Conservation (phyloP, 1,140 invertebrate genomes). For the Orussus abietinus region DNA sequence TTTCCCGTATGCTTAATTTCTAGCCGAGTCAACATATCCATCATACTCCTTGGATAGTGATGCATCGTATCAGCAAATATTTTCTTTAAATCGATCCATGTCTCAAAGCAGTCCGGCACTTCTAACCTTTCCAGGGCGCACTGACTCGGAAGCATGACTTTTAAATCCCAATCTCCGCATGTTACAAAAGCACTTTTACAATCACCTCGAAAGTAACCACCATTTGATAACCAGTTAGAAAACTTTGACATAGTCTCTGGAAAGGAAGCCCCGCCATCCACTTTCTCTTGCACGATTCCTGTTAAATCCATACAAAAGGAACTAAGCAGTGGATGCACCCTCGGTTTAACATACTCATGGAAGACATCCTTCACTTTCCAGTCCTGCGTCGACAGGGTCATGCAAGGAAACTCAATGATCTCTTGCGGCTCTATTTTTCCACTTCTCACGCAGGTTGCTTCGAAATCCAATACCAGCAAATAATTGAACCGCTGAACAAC, state of each 20-base stretch:
- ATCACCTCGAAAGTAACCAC: conserved; percentile 30
- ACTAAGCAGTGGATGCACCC: conserved; percentile 51
- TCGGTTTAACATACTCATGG: conserved; percentile 61
- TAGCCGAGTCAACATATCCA: conserved; percentile 33
- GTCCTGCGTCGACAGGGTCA: conserved; percentile 56
- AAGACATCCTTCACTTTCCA: conserved; percentile 56
- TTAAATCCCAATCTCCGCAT: conserved; percentile 65
- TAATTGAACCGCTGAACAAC: conserved; percentile 48
- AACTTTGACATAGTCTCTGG: conserved; percentile 40
- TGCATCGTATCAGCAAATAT: conserved; percentile 30
- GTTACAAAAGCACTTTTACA: conserved; percentile 55
- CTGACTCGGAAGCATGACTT: conserved; percentile 58
- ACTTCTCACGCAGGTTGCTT: conserved; percentile 57
- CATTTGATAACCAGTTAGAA: conserved; percentile 37
- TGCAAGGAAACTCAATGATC: conserved; percentile 67
- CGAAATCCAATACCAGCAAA: conserved; percentile 61
- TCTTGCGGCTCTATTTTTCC: conserved; percentile 49
- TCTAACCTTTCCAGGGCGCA: conserved; percentile 50
- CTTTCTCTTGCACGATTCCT: conserved; percentile 49
- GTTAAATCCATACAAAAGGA: conserved; percentile 60
- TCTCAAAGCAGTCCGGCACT: conserved; percentile 51
- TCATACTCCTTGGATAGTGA: conserved; percentile 38
- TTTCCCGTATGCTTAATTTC: conserved; percentile 33
- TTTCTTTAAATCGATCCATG: conserved; percentile 64
- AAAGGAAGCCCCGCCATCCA: conserved; percentile 43